These are phyloP conservation scores for Hirundo rustica DNA, from an alignment of 2,797 vertebrate genomes.

Conservation along the genomic window DNA sequence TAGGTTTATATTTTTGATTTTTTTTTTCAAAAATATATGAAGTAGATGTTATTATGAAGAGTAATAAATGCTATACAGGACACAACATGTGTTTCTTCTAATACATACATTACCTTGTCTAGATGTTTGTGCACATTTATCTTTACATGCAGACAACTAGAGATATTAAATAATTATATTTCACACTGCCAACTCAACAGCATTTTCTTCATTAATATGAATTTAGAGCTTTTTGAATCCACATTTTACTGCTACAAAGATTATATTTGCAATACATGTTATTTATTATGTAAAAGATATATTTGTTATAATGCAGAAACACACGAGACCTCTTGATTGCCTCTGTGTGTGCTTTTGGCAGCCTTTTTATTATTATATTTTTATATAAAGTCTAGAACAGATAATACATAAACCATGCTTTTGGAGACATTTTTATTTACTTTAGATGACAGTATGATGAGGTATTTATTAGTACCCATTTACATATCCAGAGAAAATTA, in stretches of 20 bases:
- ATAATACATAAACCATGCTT: not conserved
- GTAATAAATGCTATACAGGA: not conserved
- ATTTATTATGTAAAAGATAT: not conserved
- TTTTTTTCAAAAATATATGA: not conserved
- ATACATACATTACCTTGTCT: not conserved
- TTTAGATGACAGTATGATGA: not conserved
- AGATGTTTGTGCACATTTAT: not conserved
- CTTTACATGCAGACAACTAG: not conserved
- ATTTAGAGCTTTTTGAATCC: not conserved
- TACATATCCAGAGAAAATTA: not conserved
- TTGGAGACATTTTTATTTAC: not conserved
- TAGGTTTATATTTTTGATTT: not conserved
- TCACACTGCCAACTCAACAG: too few relatives aligned
- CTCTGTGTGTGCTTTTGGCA: not conserved
- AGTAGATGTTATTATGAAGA: not conserved
- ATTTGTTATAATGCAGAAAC: not conserved
- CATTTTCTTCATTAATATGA: not conserved
- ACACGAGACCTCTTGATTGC: not conserved
- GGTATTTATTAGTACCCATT: not conserved
- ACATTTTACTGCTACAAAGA: not conserved
- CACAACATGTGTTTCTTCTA: not conserved
- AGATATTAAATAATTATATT: not conserved
- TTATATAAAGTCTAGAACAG: not conserved
- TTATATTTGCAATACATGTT: not conserved
- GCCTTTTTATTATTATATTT: not conserved